Evolutionary conservation across 2,888 invertebrate genomes (phyloP), one percentile per base, ranked within the genome.

Genomic region (Noctua janthe): DNA sequence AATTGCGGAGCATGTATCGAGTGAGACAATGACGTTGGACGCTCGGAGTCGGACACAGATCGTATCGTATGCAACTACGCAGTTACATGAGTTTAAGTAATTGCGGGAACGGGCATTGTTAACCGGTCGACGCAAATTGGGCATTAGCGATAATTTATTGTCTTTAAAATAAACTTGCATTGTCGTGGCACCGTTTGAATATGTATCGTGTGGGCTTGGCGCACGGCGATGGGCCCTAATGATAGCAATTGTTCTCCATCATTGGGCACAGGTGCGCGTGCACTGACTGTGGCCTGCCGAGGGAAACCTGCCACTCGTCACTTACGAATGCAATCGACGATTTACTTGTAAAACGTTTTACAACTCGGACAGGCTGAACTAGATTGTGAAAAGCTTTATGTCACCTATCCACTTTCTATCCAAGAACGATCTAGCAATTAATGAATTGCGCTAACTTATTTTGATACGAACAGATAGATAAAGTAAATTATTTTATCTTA

Each of bases 101-200:
- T 97, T 96, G 96, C 96, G 97, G 96, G 96, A 97, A 96, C 96
- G 90, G 94, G 94, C 95, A 97, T 97, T 97, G 97, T 97, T 96
- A 95, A 92, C 95, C 94, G 93, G 93, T 94, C 94, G 96, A 96
- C 96, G 95, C 97, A 97, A 97, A 97, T 97, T 97, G 96, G 96
- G 97, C 96, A 96, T 97, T 97, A 96, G 95, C 95, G 91, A 96
- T 97, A 97, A 97, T 97, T 96, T 97, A 97, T 97, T 94, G 96
- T 94, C 93, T 95, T 96, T 95, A 93, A 94, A 95, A 96, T 95
- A 95, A 96, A 95, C 94, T 95, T 91, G 94, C 94, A 96, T 96
- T 96, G 96, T 96, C 93, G 94, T 94, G 92, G 93, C 90, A 92
- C 93, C 94, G 94, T 95, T 96, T 97, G 96, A 96, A 96, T 97